These are phyloP conservation scores for Pithys albifrons DNA, from an alignment of 2,113 vertebrate genomes.

Conservation along the genomic window DNA sequence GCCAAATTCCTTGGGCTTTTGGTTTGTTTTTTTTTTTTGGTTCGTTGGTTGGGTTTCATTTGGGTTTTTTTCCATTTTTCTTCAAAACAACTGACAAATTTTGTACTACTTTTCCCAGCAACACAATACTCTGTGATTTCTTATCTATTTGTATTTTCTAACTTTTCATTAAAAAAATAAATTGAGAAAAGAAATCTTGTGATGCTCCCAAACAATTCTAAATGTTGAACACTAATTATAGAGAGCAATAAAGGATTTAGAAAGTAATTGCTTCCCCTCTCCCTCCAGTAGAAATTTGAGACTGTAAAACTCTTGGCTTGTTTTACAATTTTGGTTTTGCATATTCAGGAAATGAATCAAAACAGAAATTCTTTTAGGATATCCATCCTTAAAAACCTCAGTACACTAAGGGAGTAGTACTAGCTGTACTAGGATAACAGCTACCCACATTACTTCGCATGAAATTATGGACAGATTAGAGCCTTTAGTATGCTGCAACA, in stretches of 20 bases:
- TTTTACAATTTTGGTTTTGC: neutral
- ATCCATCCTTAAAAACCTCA: neutral
- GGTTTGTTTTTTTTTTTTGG: neutral
- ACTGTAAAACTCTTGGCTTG: neutral
- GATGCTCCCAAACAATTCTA: neutral
- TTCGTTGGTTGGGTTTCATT: neutral
- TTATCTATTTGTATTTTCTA: neutral
- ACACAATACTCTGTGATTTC: neutral
- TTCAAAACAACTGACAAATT: conserved; percentile 49
- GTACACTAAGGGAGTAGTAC: neutral
- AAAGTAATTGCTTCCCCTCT: neutral
- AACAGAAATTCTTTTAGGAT: neutral
- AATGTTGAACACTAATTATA: neutral
- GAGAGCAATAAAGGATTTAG: neutral
- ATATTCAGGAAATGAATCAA: neutral
- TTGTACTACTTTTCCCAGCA: conserved; percentile 25
- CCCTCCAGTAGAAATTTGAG: neutral
- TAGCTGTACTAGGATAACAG: neutral
- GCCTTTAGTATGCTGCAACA: neutral
- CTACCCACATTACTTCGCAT: neutral
- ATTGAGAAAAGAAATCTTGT: neutral
- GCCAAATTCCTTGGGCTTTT: conserved; percentile 39
- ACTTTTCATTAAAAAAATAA: neutral
- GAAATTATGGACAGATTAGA: neutral
- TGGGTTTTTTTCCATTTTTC: conserved; percentile 49